Evolutionary conservation across 1,140 invertebrate genomes (phyloP).

Genomic region (Solen grandis): DNA sequence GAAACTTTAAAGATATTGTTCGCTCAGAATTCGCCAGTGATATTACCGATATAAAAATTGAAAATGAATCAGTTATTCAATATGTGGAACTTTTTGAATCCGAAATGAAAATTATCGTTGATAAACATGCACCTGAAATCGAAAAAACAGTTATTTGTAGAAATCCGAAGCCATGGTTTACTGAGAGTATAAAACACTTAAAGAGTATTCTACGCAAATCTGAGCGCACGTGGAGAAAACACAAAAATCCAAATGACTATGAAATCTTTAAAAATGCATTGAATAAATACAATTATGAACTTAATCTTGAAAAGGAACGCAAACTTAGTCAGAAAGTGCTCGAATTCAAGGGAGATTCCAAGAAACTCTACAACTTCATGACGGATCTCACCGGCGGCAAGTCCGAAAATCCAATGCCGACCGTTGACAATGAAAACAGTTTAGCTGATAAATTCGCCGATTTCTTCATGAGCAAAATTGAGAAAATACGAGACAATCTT

Average conservation of each 20-base stretch:
- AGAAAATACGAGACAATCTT: neutral
- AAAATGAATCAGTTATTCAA: neutral
- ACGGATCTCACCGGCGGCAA: slow-evolving; percentile 45
- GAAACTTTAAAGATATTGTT: slow-evolving; percentile 5
- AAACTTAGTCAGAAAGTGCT: neutral
- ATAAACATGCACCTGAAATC: slow-evolving; percentile 34
- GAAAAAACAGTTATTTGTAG: slow-evolving; percentile 29
- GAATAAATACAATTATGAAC: neutral
- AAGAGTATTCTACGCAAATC: neutral
- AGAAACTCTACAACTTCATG: slow-evolving; percentile 28
- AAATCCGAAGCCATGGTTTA: slow-evolving; percentile 15
- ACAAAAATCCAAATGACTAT: neutral
- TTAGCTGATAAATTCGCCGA: slow-evolving; percentile 43
- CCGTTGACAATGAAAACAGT: neutral
- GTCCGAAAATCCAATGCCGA: slow-evolving; percentile 10
- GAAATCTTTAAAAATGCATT: neutral
- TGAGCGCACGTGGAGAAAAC: neutral
- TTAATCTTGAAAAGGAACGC: neutral
- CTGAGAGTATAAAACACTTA: neutral
- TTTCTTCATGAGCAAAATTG: slow-evolving; percentile 52
- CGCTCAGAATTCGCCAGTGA: neutral
- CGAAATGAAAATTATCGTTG: slow-evolving; percentile 8
- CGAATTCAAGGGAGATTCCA: neutral
- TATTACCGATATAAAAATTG: neutral
- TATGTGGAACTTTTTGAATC: neutral